Evolutionary conservation across 2,113 vertebrate species (phyloP).

Genomic region (Romanogobio albipinnatus): DNA sequence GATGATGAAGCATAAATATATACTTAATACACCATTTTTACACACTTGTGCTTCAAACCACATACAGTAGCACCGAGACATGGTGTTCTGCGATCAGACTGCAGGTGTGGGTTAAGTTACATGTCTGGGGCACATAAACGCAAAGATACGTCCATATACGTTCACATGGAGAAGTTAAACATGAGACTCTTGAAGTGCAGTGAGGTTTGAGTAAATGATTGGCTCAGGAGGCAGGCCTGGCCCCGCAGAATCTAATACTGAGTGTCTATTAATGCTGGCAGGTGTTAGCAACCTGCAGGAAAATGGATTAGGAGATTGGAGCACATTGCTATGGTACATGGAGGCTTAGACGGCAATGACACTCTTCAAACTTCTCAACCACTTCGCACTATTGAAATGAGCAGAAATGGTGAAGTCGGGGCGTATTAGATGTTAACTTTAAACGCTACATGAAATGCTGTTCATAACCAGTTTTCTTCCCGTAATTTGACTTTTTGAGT

Average conservation of each 20-base stretch:
- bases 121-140: background rate
- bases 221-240: constrained; percentile 1
- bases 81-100: constrained; percentile 64
- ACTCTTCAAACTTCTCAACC: background rate
- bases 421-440: background rate
- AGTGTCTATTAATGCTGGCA: background rate
- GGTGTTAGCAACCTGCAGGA: constrained; percentile 21
- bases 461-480: background rate
- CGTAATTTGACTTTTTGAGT: background rate
- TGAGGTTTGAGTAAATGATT: constrained; percentile 9
- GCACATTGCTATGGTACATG: constrained; percentile 17
- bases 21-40: background rate
- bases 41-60: constrained; percentile 52
- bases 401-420: background rate
- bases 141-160: background rate
- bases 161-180: background rate
- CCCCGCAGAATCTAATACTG: constrained; percentile 4
- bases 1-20: constrained; percentile 2
- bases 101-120: constrained; percentile 42
- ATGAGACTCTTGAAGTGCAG: constrained; percentile 1
- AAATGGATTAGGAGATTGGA: constrained; percentile 23
- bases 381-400: background rate
- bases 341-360: constrained; percentile 17
- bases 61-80: background rate
- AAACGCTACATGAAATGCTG: background rate